phyloP scores from a whole-genome alignment of 2,888 invertebrate species.

The Oscheius sp. region DNA sequence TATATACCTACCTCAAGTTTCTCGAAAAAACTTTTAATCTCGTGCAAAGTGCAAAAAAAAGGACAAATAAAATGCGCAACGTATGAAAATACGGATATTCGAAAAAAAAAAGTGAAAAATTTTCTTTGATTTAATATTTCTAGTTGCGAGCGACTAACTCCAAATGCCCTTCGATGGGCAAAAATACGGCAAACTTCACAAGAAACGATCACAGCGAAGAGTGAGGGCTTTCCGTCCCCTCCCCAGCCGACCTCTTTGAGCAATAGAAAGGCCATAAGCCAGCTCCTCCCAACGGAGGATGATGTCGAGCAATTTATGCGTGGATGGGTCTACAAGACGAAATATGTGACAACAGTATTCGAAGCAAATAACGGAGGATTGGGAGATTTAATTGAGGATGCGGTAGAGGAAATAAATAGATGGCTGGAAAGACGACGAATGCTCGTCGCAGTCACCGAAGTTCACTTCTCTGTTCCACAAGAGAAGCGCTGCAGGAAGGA shows the following conservation, averaged over 20 bases:
- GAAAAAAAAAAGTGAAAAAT: too few species aligned
- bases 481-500: conserved; percentile 49
- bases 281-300: conserved; percentile 22
- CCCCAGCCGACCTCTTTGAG: background rate
- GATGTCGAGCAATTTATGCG: conserved; percentile 44
- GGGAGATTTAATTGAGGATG: conserved; percentile 43
- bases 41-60: too few species aligned
- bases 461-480: conserved; percentile 67
- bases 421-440: conserved; percentile 60
- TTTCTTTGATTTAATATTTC: too few species aligned
- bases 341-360: conserved; percentile 65
- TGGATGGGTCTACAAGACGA: conserved; percentile 53
- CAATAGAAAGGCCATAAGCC: conserved; percentile 3
- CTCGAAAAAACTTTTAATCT: too few species aligned
- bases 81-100: too few species aligned
- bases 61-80: too few species aligned
- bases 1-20: too few species aligned
- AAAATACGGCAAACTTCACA: conserved; percentile 25
- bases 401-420: conserved; percentile 53
- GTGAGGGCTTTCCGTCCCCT: background rate
- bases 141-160: conserved; percentile 20
- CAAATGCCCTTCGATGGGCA: conserved; percentile 9
- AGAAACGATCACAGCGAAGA: conserved; percentile 12
- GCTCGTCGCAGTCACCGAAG: conserved; percentile 64
- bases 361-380: conserved; percentile 56